A percentile compares a stretch with the other conserved stretches of the same genome.
Conservation (phyloP, 2,797 vertebrate genomes). For the Mus caroli region DNA sequence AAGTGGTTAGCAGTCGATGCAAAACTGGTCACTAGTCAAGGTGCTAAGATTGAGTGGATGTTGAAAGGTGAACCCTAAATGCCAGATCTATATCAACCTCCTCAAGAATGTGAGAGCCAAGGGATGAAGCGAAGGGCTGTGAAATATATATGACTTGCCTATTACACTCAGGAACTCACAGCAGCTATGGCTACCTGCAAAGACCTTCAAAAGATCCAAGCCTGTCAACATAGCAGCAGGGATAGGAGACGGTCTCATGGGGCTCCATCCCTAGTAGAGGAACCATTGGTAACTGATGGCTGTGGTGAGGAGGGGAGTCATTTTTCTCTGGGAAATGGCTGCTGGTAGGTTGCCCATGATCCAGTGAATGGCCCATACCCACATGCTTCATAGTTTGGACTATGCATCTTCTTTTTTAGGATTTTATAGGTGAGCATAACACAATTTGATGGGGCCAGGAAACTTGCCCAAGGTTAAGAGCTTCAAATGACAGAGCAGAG, state of each 20-base stretch:
- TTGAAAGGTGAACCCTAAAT: too few species aligned
- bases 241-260: not conserved
- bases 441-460: not conserved
- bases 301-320: not conserved
- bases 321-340: not conserved
- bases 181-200: not conserved
- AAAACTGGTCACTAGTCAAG: not conserved
- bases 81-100: not conserved
- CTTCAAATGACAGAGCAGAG: not conserved
- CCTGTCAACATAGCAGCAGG: not conserved
- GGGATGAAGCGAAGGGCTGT: not conserved
- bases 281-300: not conserved
- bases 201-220: not conserved
- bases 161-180: too few species aligned
- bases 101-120: not conserved
- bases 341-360: not conserved
- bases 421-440: not conserved
- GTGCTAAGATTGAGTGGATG: not conserved
- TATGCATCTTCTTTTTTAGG: not conserved
- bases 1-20: too few species aligned
- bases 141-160: too few species aligned
- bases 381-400: too few species aligned
- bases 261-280: not conserved
- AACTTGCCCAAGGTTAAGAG: not conserved
- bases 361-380: too few species aligned